Percentiles rank a stretch among this genome's conserved stretches.
Conservation (phyloP, 1,140 invertebrate genomes). For the Atta texana region DNA sequence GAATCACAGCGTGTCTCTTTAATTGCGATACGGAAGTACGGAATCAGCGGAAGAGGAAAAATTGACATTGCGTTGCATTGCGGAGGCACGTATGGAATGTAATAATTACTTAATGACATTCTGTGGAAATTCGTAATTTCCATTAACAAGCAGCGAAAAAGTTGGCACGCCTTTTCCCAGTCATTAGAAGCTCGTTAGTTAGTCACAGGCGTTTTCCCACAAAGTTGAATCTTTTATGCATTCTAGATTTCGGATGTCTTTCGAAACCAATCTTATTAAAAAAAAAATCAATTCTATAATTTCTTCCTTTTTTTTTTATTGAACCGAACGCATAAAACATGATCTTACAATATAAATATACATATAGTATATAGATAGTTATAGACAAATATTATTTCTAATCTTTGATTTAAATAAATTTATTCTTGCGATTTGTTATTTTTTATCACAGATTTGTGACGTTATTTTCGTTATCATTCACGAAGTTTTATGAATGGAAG, state of each 20-base stretch:
- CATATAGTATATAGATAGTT: neutral
- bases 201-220: neutral
- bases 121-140: constrained; percentile 47
- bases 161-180: neutral
- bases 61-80: neutral
- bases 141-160: constrained; percentile 26
- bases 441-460: neutral
- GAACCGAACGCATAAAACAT: neutral
- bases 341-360: neutral
- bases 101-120: constrained; percentile 34
- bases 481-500: constrained; percentile 9
- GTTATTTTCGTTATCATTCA: neutral
- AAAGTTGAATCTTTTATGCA: neutral
- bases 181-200: constrained; percentile 38
- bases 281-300: neutral
- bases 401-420: neutral
- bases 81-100: neutral
- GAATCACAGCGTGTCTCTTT: neutral
- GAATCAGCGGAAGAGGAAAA: neutral
- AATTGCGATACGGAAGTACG: constrained; percentile 12
- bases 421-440: neutral
- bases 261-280: neutral
- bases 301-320: neutral
- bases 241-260: neutral
- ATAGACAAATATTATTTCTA: neutral